Base-by-base conservation (phyloP, 2,797 vertebrate genomes). In the Artibeus jamaicensis region DNA sequence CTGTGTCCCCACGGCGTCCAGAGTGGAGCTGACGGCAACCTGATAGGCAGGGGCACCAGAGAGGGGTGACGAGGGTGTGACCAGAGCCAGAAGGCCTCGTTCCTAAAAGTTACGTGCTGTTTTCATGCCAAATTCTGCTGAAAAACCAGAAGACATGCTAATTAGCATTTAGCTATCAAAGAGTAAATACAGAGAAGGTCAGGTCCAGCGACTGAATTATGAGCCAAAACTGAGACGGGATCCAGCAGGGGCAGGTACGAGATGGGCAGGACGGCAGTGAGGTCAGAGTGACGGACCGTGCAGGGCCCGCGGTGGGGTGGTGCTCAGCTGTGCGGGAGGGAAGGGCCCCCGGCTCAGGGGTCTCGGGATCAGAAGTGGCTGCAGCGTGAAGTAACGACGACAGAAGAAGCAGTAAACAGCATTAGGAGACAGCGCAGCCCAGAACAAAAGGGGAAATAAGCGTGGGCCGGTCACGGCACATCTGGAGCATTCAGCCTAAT, bases 401-500 rank as follows among this genome's bases (percentile, higher is more conserved):
- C n/a, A 74, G 89, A 78, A 94, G 93, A 93, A 84, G 62, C 84
- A 81, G 71, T 84, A 71, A 92, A 94, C 86, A 93, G 48, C 86
- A 77, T 91, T 77, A 92, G 91, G 65, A 87, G 83, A 79, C 89
- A 85, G 68, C 84, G 62, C 0, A 15, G 91, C 68, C 48, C 76
- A 96, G 48, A 89, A 97, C 97, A 97, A 96, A 96, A 92, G 93
- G 48, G 65, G 37, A 92, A 82, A 92, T 87, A 77, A 79, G 78
- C 94, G 15, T 57, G 67, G 82, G 93, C 92, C 89, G 57, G 26
- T 94, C 92, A 85, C 92, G 76, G 53, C 84, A 90, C 94, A 96
- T 96, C 96, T 95, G 96, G 96, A 94, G 84, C 76, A 57, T 94
- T 94, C 89, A 90, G 92, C 34, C 68, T 95, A 93, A 95, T 96